Evolutionary conservation across 2,888 invertebrate genomes (phyloP), one percentile per base, ranked within the genome.

Genomic region (Exephanes ischioxanthus): DNA sequence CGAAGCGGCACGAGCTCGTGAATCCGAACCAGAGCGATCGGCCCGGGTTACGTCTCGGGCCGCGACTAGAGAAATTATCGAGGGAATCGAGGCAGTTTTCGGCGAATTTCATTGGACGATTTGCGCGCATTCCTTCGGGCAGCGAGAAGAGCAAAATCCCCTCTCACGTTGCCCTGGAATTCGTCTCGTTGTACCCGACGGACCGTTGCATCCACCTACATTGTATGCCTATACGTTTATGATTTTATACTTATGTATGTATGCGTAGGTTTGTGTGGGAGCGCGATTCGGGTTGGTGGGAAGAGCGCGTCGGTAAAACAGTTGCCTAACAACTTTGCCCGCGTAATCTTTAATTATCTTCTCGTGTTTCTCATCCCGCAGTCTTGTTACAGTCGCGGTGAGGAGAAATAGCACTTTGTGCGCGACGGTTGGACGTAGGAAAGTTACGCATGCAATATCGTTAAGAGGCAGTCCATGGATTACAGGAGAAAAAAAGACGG

Each of bases 341-440:
- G 72, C 72, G 58, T 26, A 58, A 58, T 41, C 72, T 58, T 73
- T 26, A 45, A 73, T 73, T 73, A 26, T 41, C 26, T 61, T 14
- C 16, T 61, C 61, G 26, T 16, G 30, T 61, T 30, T 30, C 26
- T 33, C 16, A 11, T 58, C n/a, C 58, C 11, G 22, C 58, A 22
- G 11, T 58, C 22, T 19, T 58, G 11, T 26, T 58, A 22, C 58
- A 4, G 7, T 58, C 58, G 58, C 26, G 7, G 9, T 22, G 11
- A 58, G 11, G 19, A 26, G 26, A 58, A 22, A 14, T 26, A 4
- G 9, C 11, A 22, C 22, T 11, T 26, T 58, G 22, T 19, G 7
- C 19, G 22, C 6, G 7, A 55, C 6, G 3, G 22, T 9, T 55
- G 0, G 26, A 26, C 22, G 26, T 14, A 3, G 19, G 3, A 3